Evolutionary conservation across 2,888 invertebrate species (phyloP).

Genomic region (Drosophila monieri): DNA sequence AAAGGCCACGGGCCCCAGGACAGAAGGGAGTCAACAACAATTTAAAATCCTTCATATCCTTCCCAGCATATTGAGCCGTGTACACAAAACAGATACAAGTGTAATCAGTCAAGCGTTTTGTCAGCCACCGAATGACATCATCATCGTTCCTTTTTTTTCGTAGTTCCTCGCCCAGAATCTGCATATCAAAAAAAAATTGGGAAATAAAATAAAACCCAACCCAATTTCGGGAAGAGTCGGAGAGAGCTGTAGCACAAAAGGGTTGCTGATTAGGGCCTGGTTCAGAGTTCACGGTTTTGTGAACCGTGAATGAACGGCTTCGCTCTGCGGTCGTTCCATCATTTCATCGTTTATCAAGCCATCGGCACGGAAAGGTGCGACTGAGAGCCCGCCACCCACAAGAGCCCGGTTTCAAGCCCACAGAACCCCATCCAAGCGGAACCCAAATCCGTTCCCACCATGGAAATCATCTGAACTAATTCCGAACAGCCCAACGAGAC

Average conservation of each 20-base stretch:
- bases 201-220: slow-evolving; percentile 43
- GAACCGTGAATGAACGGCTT: slow-evolving; percentile 72
- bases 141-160: slow-evolving; percentile 42
- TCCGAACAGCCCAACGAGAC: slow-evolving; percentile 46
- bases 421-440: slow-evolving; percentile 26
- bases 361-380: slow-evolving; percentile 58
- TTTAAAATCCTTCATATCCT: slow-evolving; percentile 72
- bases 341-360: slow-evolving; percentile 72
- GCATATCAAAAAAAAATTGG: slow-evolving; percentile 76
- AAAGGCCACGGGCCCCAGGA: slow-evolving; percentile 21
- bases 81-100: slow-evolving; percentile 74
- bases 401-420: slow-evolving; percentile 14
- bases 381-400: slow-evolving; percentile 37
- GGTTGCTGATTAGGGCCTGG: slow-evolving; percentile 75
- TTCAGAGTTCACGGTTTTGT: slow-evolving; percentile 37
- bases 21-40: slow-evolving; percentile 64
- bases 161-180: slow-evolving; percentile 63
- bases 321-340: slow-evolving; percentile 36
- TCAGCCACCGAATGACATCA: slow-evolving; percentile 71
- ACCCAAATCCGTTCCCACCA: slow-evolving; percentile 42
- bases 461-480: slow-evolving; percentile 70
- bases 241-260: slow-evolving; percentile 50
- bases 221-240: slow-evolving; percentile 46
- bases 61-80: slow-evolving; percentile 60
- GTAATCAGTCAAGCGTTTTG: slow-evolving; percentile 81